Evolutionary conservation across 2,888 invertebrate species (phyloP), one percentile per base, ranked within the genome.

Genomic region (Arrhopalites spinosus): DNA sequence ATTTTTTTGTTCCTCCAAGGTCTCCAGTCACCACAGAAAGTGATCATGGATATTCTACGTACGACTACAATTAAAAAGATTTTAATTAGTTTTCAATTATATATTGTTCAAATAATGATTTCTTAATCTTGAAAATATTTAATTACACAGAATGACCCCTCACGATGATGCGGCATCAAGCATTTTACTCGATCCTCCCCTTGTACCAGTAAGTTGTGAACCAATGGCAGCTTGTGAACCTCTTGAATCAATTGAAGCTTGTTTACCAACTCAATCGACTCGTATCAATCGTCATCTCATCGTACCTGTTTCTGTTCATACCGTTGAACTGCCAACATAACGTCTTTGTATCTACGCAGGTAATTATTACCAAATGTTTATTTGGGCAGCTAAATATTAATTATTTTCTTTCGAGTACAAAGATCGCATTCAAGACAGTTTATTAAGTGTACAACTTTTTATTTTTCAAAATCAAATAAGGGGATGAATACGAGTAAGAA

Each of bases 11-110:
- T n/a, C 76, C 79, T 17, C 78, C 77, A 23, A 43, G 78, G 43
- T 78, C 78, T 13, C 79, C 79, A 0, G 15, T 78, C 23, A 77
- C 76, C 0, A 73, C 70, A 0, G 75, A 75, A 63, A 92, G 92
- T 83, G 96, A 96, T 87, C 95, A 96, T 84, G 96, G 96, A 1
- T 96, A 96, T 86, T 95, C 94, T 2, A 95, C 95, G 36, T 36
- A 36, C 11, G 36, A n/a, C 36, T 36, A 36, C 5, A 36, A 36
- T 3, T 11, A 36, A 36, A 36, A 36, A 7, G 36, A n/a, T n/a
- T n/a, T n/a, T n/a, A n/a, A n/a, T n/a, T n/a, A n/a, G n/a, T n/a
- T n/a, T n/a, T n/a, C n/a, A n/a, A n/a, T n/a, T n/a, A n/a, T n/a
- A n/a, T n/a, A n/a, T n/a, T n/a, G n/a, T n/a, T n/a, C n/a, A n/a